Base-by-base conservation (phyloP, 2,797 vertebrate species). In the Neoniphon sammara region DNA sequence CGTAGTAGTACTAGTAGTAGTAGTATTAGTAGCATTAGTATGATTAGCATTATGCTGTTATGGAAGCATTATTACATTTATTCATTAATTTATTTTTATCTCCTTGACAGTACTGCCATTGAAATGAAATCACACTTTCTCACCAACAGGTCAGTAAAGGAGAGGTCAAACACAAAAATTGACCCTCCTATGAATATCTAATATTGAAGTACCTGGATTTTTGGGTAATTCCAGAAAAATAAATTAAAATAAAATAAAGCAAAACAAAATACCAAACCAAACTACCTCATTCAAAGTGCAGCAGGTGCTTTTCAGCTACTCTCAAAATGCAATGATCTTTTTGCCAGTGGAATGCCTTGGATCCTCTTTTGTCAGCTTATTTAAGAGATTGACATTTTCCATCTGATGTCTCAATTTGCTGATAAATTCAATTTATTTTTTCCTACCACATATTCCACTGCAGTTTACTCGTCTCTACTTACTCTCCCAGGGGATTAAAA, bases 401-500 rank as follows among this genome's bases (percentile, higher is more conserved):
- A 60, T 62, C 12, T 47, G 57, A 66, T 17, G 44, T 42, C 44
- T 63, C 52, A 20, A 15, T 42, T 27, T 57, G 57, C 42, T 50
- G 23, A 65, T 66, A 62, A 59, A 70, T 23, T 68, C n/a, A 9
- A 50, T 25, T 36, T 27, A 0, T 39, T 39, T 78, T 74, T 53
- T 52, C 20, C 20, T 11, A 21, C 10, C 52, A 2, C 52, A 11
- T 4, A 53, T 68, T 73, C 17, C 47, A 57, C 56, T 65, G 66
- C 56, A 57, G 65, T 70, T 77, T 30, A 25, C 47, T 75, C 14
- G 17, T 75, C 57, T 60, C 21, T 46, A 63, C 76, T 75, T 62
- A 50, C 58, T 59, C 50, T 73, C 66, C 56, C 52, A 66, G 53
- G 27, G 4, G 30, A 44, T 60, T 52, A 52, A 83, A 78, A 73